phyloP scores from a whole-genome alignment of 2,888 invertebrate genomes.

The Monoplex corrugatus region DNA sequence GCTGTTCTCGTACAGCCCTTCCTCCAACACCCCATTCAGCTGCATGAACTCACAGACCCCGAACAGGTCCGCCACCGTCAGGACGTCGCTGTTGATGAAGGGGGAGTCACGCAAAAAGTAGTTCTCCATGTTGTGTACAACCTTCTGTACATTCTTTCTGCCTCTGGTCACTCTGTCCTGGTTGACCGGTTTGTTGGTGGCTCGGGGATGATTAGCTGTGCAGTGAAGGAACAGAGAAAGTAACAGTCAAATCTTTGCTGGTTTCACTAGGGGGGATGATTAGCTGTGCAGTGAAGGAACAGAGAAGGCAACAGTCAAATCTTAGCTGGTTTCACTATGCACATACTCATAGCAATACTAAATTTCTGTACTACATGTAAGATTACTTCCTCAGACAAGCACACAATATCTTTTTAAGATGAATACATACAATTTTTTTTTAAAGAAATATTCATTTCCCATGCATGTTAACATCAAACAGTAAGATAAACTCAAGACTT shows the following conservation, averaged over 20 bases:
- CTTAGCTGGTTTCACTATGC: too few species aligned
- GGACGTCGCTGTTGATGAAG: slow-evolving; percentile 71
- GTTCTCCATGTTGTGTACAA: slow-evolving; percentile 66
- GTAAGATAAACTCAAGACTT: too few species aligned
- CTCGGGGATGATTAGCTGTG: slow-evolving; percentile 74
- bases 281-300: not conserved
- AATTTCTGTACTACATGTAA: too few species aligned
- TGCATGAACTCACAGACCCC: slow-evolving; percentile 77
- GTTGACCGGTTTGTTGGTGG: slow-evolving; percentile 68
- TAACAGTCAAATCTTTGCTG: not conserved
- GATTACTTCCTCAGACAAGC: too few species aligned
- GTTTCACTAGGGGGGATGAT: too few species aligned
- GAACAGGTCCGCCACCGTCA: slow-evolving; percentile 77
- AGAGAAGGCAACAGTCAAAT: not conserved
- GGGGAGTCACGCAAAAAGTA: slow-evolving; percentile 72
- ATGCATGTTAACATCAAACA: too few species aligned
- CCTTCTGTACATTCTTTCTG: slow-evolving; percentile 59
- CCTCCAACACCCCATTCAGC: slow-evolving; percentile 70
- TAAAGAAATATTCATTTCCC: too few species aligned
- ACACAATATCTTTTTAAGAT: too few species aligned
- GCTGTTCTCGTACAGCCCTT: slow-evolving; percentile 66
- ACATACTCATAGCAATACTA: too few species aligned
- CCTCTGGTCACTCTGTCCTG: slow-evolving; percentile 65
- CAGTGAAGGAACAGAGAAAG: slow-evolving; percentile 30
- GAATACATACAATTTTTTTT: too few species aligned